These are phyloP conservation scores for Panzeria rudis DNA, from an alignment of 2,888 invertebrate species.

Conservation along the genomic window DNA sequence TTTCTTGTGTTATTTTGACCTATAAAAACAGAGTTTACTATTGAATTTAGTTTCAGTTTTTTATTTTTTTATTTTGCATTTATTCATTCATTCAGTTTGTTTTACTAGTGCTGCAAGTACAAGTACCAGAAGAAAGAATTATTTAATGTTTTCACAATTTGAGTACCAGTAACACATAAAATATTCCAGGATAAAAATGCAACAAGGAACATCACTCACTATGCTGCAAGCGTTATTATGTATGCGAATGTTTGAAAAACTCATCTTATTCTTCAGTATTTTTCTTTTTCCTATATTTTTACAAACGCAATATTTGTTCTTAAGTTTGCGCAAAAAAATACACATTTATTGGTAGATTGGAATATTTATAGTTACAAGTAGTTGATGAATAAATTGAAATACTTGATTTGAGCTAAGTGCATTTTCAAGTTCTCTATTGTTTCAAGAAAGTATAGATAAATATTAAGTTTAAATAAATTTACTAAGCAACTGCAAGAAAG, in stretches of 20 bases:
- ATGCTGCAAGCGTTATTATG: slow-evolving; percentile 62
- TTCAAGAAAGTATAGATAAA: slow-evolving; percentile 5
- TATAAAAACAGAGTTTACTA: slow-evolving; percentile 72
- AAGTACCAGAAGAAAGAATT: slow-evolving; percentile 13
- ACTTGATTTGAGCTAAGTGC: slow-evolving; percentile 53
- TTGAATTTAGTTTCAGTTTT: slow-evolving; percentile 56
- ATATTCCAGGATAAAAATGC: slow-evolving; percentile 60
- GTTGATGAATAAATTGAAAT: slow-evolving; percentile 51
- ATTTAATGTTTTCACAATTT: slow-evolving; percentile 52
- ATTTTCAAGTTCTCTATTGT: slow-evolving; percentile 57
- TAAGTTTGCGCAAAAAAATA: slow-evolving; percentile 37
- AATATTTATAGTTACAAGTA: slow-evolving; percentile 38
- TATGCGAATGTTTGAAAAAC: slow-evolving; percentile 59
- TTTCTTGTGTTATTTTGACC: slow-evolving; percentile 73
- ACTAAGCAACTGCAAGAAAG: neutral
- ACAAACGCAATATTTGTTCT: slow-evolving; percentile 56
- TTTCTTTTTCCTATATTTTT: neutral
- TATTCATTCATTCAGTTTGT: slow-evolving; percentile 24
- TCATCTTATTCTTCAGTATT: neutral
- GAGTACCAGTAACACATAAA: slow-evolving; percentile 56
- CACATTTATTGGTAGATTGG: slow-evolving; percentile 30
- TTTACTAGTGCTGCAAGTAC: slow-evolving; percentile 29
- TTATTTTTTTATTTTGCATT: neutral
- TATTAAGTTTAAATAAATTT: neutral
- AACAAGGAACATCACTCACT: slow-evolving; percentile 64